Base-by-base conservation (phyloP, 2,888 invertebrate species). In the Oxyteleia sp. region DNA sequence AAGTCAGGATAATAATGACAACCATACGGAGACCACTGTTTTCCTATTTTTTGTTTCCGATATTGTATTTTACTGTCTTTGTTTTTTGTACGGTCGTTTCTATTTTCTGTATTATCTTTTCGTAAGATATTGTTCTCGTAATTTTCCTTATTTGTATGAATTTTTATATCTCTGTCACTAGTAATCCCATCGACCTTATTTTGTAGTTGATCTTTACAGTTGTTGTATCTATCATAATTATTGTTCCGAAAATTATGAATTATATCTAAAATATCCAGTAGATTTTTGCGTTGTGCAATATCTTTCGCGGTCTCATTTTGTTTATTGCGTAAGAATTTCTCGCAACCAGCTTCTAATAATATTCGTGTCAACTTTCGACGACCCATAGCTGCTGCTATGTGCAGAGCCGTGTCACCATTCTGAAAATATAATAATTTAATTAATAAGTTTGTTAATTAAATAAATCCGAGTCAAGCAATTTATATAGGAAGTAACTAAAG, bases 331-430 rank as follows among this genome's bases (percentile, higher is more conserved):
- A 96, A 93, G 55, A 94, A 93, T 76, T 95, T 94, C 88, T 96
- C 97, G 91, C 97, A 97, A 69, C 97, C 97, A 0, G 98, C 97
- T 92, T 98, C 98, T 29, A 98, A 94, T 16, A 99, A 94, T 86
- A 99, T 97, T 89, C 98, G 95, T 8, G 98, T 98, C 79, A 99
- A 94, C 94, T 99, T 99, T 66, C 98, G 94, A 18, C 98, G 95
- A 4, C 98, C 98, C 97, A 99, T 98, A 0, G 98, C 98, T 7
- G 98, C 97, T 0, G 98, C 96, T 88, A 99, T 98, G 93, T 99
- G 99, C n/a, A n/a, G 94, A 0, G 98, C 97, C 0, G 98, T 98
- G 94, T 99, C 99, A 0, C 98, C 98, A 94, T 99, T 99, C 95
- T 95, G 85, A 2, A 51, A n/a, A n/a, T n/a, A n/a, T n/a, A n/a